Evolutionary conservation across 2,797 vertebrate genomes (phyloP), one percentile per base, ranked within the genome.

Genomic region (Xenops minutus): DNA sequence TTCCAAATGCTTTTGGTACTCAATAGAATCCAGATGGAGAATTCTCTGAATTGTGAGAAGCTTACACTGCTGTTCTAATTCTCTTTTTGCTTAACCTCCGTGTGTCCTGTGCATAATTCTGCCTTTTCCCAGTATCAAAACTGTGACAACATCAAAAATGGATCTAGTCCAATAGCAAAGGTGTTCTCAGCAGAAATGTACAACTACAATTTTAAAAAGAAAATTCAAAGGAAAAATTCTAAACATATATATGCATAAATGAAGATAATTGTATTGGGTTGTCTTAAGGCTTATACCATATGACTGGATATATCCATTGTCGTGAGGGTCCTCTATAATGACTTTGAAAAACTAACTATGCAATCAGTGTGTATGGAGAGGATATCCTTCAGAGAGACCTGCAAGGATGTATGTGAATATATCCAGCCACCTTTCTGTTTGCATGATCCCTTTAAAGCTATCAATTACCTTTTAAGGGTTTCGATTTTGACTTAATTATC

Each of bases 131-230:
- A 67, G 86, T 72, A 94, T 94, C 90, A 93, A n/a, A 82, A 71
- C 61, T 63, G 9, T 93, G 94, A 94, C 93, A 94, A 80, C 88
- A 92, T 92, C 77, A 94, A 91, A 94, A 95, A 92, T 94, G 59
- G 67, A 91, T 94, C 72, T 87, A 79, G 90, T 95, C 92, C 91
- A 92, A 63, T 68, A 93, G 74, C 61, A 95, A 67, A 91, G 67
- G 74, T 79, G 64, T 92, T 94, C 80, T 76, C 71, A 80, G 78
- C 66, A 89, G 14, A 72, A 80, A 88, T 77, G 78, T 77, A 41
- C 74, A 93, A 43, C 67, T 43, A 44, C 93, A 95, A 95, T 97
- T 96, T 93, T 82, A 96, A 95, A 37, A 67, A 54, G 88, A 77
- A 92, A 91, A 92, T 89, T 89, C 67, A 93, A 76, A 92, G 83